Evolutionary conservation across 1,140 invertebrate genomes (phyloP).

Genomic region (Laodelphax striatellus): DNA sequence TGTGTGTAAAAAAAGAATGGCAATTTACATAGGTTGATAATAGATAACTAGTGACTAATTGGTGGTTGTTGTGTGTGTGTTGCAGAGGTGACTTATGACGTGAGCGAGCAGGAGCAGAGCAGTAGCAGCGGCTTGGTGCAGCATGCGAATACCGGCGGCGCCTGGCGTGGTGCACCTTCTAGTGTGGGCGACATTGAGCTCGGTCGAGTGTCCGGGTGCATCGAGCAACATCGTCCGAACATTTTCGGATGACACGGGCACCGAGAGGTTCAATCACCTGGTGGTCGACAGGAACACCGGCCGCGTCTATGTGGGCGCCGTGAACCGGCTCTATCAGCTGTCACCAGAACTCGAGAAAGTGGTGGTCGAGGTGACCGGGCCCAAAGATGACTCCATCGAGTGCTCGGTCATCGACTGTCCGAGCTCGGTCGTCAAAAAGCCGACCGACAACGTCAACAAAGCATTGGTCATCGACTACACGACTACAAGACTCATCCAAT

Average conservation of each 20-base stretch:
- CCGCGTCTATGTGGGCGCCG: conserved; percentile 83
- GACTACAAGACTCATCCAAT: conserved; percentile 79
- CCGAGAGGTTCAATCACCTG: conserved; percentile 67
- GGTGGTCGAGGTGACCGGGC: conserved; percentile 74
- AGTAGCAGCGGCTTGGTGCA: no score
- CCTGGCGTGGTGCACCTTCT: conserved; percentile 8
- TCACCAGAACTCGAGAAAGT: conserved; percentile 71
- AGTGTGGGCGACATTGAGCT: conserved; percentile 9
- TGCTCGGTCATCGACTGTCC: conserved; percentile 81
- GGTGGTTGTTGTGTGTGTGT: background rate
- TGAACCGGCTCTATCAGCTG: conserved; percentile 87
- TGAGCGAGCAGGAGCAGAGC: no score
- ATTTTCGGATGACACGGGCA: conserved; percentile 43
- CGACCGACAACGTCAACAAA: conserved; percentile 89
- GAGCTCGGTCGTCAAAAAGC: conserved; percentile 49
- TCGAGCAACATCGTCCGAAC: conserved; percentile 44
- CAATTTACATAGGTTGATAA: no score
- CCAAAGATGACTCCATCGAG: conserved; percentile 74
- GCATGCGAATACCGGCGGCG: conserved; percentile 11
- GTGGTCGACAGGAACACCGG: conserved; percentile 87
- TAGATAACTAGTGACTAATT: no score
- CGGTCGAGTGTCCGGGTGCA: background rate
- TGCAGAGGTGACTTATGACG: conserved; percentile 12
- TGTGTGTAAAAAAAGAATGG: no score
- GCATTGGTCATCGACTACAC: conserved; percentile 89